Percentiles rank a stretch among this genome's conserved stretches.
phyloP scores from a whole-genome alignment of 1,140 invertebrate genomes.

The Tetragnatha versicolor region DNA sequence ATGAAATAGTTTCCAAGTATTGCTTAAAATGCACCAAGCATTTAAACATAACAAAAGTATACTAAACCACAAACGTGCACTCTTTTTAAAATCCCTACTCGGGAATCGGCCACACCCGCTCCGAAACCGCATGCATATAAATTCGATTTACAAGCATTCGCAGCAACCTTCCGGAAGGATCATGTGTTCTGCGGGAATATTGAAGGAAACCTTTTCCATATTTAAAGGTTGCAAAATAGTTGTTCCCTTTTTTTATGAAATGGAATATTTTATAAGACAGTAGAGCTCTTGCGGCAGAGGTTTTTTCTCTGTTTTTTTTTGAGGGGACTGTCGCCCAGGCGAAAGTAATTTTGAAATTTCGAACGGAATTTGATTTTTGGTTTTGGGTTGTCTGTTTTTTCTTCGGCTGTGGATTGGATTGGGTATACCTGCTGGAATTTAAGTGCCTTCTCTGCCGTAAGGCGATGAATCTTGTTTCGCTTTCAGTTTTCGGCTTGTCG shows the following conservation, averaged over 20 bases:
- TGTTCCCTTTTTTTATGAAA: constrained; percentile 36
- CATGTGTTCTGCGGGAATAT: constrained; percentile 42
- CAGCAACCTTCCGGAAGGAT: constrained; percentile 14
- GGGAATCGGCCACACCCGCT: constrained; percentile 27
- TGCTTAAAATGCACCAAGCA: no score
- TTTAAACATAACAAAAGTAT: no score
- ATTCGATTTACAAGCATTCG: constrained; percentile 45
- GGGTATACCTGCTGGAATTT: no score
- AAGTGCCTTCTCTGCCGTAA: no score
- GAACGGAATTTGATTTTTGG: constrained; percentile 30
- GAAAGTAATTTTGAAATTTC: constrained; percentile 37
- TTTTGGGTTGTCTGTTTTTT: no score
- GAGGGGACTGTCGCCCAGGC: neutral
- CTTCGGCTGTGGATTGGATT: no score
- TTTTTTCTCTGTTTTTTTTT: neutral
- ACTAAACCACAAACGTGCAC: no score
- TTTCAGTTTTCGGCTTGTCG: no score
- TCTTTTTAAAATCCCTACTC: neutral
- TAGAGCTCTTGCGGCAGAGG: neutral
- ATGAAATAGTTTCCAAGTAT: no score
- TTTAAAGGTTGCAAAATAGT: constrained; percentile 49
- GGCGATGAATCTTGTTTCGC: no score
- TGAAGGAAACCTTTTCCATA: constrained; percentile 42
- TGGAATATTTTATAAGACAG: constrained; percentile 53
- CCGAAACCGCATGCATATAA: constrained; percentile 40